Base-by-base conservation (phyloP, 1,140 invertebrate species). In the Tetranychus cinnabarinus region DNA sequence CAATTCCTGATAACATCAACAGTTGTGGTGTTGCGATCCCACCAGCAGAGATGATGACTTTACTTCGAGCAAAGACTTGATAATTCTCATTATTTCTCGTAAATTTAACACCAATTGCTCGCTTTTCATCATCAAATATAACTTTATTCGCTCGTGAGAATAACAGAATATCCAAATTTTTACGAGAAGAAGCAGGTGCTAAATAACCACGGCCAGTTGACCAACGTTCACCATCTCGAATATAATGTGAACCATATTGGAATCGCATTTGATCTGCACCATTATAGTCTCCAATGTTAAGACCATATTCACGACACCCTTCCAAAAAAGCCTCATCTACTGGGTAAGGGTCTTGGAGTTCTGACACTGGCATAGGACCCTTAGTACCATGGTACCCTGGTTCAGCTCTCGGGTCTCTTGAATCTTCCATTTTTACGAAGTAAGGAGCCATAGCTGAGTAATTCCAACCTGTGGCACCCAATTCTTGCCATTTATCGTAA, bases 181-280 rank as follows among this genome's bases (percentile, higher is more conserved):
- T 77, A 47, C 86, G 76, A 0, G 82, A 23, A 23, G 23, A 23
- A 23, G 23, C 23, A 23, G 23, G 23, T 0, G 23, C 72, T 0
- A 97, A 72, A 66, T 92, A 96, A 0, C 86, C 89, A 71, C 87
- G 87, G 0, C 85, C 80, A 0, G 88, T 86, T 13, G 85, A 90
- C 70, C 91, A 95, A 3, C 92, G 76, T 39, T 82, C 83, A 0
- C 90, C 90, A 48, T 61, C 45, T 61, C 84, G 77, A 57, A 86
- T 84, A 1, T 12, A n/a, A 12, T 8, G 7, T 74, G 89, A 91
- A 1, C 82, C 65, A 45, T 67, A 66, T 7, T 65, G 31, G 31
- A 68, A 65, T 23, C 67, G 85, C 1, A 84, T 84, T 73, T 88
- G 86, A 67, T 81, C 77, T 56, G 76, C 81, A 1, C 86, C 86